phyloP scores from a whole-genome alignment of 1,140 invertebrate species.

The Mya arenaria region DNA sequence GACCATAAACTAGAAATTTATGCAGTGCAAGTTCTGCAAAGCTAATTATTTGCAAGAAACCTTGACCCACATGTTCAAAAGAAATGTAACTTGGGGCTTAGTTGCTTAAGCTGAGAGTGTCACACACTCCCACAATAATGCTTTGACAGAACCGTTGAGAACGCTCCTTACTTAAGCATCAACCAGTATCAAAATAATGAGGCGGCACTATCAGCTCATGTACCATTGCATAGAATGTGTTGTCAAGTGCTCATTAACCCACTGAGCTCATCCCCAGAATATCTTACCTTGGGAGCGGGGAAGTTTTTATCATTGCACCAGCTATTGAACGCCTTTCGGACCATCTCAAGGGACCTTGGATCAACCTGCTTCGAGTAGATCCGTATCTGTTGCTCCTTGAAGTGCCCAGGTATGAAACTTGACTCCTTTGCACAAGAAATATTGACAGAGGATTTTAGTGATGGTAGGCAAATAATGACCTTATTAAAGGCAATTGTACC shows the following conservation, averaged over 20 bases:
- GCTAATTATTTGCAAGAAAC: neutral
- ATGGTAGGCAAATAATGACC: neutral
- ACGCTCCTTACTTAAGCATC: neutral
- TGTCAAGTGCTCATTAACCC: neutral
- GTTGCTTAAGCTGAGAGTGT: neutral
- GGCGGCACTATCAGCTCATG: neutral
- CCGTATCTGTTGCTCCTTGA: constrained; percentile 53
- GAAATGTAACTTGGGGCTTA: neutral
- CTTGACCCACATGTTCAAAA: neutral
- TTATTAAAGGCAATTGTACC: neutral
- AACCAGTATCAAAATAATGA: neutral
- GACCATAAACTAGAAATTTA: neutral
- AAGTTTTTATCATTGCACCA: constrained; percentile 45
- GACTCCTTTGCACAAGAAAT: constrained; percentile 42
- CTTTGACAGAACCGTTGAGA: neutral
- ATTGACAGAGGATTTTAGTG: neutral
- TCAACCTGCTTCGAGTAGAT: constrained; percentile 51
- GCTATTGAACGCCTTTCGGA: constrained; percentile 28
- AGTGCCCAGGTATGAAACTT: constrained; percentile 49
- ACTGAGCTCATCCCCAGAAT: neutral
- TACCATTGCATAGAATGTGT: neutral
- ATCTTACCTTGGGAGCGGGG: constrained; percentile 32
- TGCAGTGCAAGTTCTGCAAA: neutral
- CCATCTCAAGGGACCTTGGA: constrained; percentile 14
- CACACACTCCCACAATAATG: neutral